A percentile compares a stretch with the other conserved stretches of the same genome.
These are phyloP conservation scores for Todus mexicanus DNA, from an alignment of 2,797 vertebrate genomes.

Conservation along the genomic window DNA sequence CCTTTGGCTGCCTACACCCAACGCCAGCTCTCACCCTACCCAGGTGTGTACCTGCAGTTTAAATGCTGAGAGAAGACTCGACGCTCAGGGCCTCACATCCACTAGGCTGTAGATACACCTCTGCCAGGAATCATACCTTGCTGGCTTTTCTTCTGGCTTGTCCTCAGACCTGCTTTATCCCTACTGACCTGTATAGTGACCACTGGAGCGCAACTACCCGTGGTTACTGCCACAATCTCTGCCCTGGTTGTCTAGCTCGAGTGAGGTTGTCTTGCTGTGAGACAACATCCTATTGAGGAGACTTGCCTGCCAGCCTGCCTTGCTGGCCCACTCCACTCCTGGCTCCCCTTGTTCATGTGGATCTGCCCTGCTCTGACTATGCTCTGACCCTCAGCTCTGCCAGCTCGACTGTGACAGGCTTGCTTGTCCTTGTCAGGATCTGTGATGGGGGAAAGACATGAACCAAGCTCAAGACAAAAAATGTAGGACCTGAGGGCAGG, in stretches of 20 bases:
- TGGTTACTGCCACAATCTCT: not conserved
- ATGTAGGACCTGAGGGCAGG: not conserved
- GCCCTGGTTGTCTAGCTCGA: not conserved
- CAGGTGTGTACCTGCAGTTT: not conserved
- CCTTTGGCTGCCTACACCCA: too few species aligned
- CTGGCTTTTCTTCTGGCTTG: not conserved
- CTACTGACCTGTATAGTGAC: not conserved
- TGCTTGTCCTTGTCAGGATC: not conserved
- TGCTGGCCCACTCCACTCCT: not conserved
- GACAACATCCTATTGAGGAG: not conserved
- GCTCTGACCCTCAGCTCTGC: not conserved
- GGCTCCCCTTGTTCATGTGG: not conserved
- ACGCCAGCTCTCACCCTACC: too few species aligned
- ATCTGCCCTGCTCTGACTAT: not conserved
- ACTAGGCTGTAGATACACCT: not conserved
- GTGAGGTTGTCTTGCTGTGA: too few species aligned
- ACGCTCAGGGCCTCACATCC: not conserved
- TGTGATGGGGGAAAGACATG: not conserved
- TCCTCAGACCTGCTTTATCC: not conserved
- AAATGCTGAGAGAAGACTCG: not conserved
- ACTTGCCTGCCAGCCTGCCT: not conserved
- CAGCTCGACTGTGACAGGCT: not conserved
- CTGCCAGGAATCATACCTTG: not conserved
- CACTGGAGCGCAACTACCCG: not conserved
- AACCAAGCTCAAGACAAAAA: not conserved